A percentile compares a stretch with the other conserved stretches of the same genome.
Evolutionary conservation across 2,797 vertebrate genomes (phyloP).

Genomic region (Acridotheres tristis): DNA sequence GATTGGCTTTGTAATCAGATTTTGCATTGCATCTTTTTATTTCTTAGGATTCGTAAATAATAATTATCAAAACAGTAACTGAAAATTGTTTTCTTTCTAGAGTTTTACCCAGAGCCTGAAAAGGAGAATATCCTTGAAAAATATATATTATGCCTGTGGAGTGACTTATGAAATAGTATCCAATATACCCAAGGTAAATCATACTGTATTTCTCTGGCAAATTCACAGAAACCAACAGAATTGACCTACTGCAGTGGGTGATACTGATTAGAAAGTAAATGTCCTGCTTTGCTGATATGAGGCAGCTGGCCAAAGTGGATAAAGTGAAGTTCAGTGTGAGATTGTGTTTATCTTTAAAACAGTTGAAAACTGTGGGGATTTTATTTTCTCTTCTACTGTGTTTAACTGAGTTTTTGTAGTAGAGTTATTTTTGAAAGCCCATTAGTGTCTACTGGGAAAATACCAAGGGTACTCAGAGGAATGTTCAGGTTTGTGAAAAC

Average conservation of each 20-base stretch:
- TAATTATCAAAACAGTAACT: not conserved
- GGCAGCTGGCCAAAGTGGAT: not conserved
- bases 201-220: not conserved
- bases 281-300: not conserved
- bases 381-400: not conserved
- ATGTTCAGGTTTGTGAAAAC: not conserved
- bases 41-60: not conserved
- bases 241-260: not conserved
- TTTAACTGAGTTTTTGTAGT: not conserved
- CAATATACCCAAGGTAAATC: constrained; percentile 96
- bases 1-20: not conserved
- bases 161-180: constrained; percentile 98
- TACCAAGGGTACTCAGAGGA: not conserved
- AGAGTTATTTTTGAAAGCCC: not conserved
- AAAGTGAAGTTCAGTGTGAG: not conserved
- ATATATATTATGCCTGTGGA: constrained; percentile 89
- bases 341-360: not conserved
- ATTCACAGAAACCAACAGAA: not conserved
- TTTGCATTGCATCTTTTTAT: not conserved
- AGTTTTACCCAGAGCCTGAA: constrained; percentile 99
- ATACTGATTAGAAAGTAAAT: not conserved
- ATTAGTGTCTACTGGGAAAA: not conserved
- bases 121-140: constrained; percentile 95
- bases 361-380: not conserved
- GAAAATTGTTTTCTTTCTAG: constrained; percentile 70